These are phyloP conservation scores for Megalops atlanticus DNA, from an alignment of 2,113 vertebrate genomes.

Conservation along the genomic window DNA sequence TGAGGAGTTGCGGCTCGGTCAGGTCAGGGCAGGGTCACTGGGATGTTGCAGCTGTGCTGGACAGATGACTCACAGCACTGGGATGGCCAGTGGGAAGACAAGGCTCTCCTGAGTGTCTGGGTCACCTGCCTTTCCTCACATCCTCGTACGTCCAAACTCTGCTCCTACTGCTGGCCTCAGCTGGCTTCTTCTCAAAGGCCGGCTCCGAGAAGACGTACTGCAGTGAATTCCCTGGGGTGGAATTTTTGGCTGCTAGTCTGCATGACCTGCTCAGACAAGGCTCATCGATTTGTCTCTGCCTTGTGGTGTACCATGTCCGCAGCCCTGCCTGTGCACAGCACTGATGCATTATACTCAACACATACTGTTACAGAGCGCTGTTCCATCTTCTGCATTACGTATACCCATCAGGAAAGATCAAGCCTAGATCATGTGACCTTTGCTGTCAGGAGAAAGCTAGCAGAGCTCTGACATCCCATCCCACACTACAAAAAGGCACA, in stretches of 20 bases:
- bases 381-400: background rate
- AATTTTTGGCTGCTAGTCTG: slow-evolving; percentile 59
- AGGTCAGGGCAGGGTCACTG: slow-evolving; percentile 50
- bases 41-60: slow-evolving; percentile 62
- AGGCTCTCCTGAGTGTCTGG: slow-evolving; percentile 56
- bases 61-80: slow-evolving; percentile 35
- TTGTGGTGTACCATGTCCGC: background rate
- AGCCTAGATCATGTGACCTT: background rate
- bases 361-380: too few species aligned
- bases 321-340: background rate
- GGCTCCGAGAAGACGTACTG: slow-evolving; percentile 55
- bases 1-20: slow-evolving; percentile 63
- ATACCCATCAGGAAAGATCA: background rate
- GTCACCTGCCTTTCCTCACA: slow-evolving; percentile 73
- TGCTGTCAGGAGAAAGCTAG: background rate
- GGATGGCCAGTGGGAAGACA: slow-evolving; percentile 58
- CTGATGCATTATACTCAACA: background rate
- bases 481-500: slow-evolving; percentile 7
- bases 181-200: slow-evolving; percentile 41
- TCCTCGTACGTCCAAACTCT: slow-evolving; percentile 37
- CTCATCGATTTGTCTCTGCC: background rate
- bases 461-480: background rate
- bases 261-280: background rate
- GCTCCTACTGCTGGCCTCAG: slow-evolving; percentile 51
- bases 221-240: slow-evolving; percentile 57